These are phyloP conservation scores for Salmo trutta DNA, from an alignment of 2,797 vertebrate genomes.

Conservation along the genomic window DNA sequence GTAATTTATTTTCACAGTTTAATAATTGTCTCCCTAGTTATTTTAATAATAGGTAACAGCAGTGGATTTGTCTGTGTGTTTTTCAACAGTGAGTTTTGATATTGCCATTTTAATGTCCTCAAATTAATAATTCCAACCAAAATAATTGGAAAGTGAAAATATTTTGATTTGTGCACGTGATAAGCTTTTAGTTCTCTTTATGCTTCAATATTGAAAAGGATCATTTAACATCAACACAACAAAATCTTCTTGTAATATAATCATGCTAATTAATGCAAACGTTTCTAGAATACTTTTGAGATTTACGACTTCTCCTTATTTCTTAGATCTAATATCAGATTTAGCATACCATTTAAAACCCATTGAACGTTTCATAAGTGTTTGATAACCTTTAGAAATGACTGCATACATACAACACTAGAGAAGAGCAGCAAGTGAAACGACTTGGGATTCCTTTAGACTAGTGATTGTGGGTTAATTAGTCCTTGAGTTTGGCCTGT, in stretches of 20 bases:
- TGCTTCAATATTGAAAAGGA: neutral
- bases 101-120: neutral
- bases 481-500: conserved; percentile 9
- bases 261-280: neutral
- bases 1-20: neutral
- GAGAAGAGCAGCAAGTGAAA: neutral
- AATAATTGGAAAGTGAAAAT: neutral
- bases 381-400: neutral
- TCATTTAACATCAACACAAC: neutral
- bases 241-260: neutral
- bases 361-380: neutral
- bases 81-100: neutral
- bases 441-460: neutral
- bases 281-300: neutral
- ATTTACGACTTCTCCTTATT: neutral
- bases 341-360: neutral
- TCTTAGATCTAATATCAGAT: neutral
- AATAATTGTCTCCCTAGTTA: neutral
- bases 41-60: neutral
- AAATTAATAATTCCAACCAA: neutral
- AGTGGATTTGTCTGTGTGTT: neutral
- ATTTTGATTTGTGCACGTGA: neutral
- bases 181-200: neutral
- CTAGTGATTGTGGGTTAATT: conserved; percentile 4
- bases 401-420: neutral